Evolutionary conservation across 2,797 vertebrate genomes (phyloP).

Genomic region (Typhlichthys eigenmanni): DNA sequence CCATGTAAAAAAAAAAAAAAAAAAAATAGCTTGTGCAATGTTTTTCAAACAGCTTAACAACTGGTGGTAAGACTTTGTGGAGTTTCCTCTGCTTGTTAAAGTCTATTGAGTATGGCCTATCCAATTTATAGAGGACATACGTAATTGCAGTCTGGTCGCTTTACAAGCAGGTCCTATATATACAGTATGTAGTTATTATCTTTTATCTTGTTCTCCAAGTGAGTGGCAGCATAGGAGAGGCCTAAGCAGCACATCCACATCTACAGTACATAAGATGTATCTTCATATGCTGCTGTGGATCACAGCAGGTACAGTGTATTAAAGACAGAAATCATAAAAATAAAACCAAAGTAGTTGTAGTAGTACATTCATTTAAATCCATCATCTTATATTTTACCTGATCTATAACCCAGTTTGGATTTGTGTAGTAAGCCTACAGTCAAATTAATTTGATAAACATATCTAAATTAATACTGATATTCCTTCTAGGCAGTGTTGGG

Average conservation of each 20-base stretch:
- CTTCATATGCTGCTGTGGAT: slow-evolving; percentile 28
- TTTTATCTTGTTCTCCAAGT: slow-evolving; percentile 46
- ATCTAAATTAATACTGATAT: too few relatives aligned
- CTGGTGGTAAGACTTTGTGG: slow-evolving; percentile 39
- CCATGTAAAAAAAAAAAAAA: slow-evolving; percentile 31
- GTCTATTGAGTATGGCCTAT: slow-evolving; percentile 33
- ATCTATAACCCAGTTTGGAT: too few relatives aligned
- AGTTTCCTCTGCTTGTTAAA: slow-evolving; percentile 30
- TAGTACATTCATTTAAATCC: too few relatives aligned
- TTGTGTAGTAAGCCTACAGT: too few relatives aligned
- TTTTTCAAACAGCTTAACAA: slow-evolving; percentile 59
- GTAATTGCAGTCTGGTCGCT: slow-evolving; percentile 26
- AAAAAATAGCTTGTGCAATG: slow-evolving; percentile 28
- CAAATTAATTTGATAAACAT: too few relatives aligned
- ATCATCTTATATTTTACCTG: too few relatives aligned
- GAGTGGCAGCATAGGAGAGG: slow-evolving; percentile 19
- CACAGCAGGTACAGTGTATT: slow-evolving; percentile 42
- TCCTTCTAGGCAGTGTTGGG: too few relatives aligned
- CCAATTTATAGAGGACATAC: slow-evolving; percentile 11
- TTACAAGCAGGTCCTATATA: slow-evolving; percentile 8
- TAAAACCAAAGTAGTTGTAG: slow-evolving; percentile 9
- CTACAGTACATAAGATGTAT: slow-evolving; percentile 2
- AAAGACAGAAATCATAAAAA: slow-evolving; percentile 33
- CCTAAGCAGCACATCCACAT: slow-evolving; percentile 16
- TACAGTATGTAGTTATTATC: not conserved